Evolutionary conservation across 2,113 vertebrate species (phyloP), one percentile per base, ranked within the genome.

Genomic region (Laticauda colubrina): DNA sequence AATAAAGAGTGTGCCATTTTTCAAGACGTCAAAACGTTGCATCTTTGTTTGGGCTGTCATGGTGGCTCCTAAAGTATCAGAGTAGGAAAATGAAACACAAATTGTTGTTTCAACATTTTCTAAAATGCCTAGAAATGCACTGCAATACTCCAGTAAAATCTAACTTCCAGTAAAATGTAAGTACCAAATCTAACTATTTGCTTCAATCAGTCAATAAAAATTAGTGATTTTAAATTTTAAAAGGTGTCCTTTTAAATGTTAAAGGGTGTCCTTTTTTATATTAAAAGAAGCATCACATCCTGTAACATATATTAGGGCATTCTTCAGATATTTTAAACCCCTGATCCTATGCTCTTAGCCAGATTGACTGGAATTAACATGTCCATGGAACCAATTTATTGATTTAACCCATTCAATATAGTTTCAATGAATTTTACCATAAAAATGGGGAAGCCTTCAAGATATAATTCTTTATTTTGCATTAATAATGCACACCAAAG

Each of bases 1-100:
- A 92, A 99, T 98, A 95, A 98, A 90, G 2, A 99, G 95, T 0
- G 98, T 98, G 4, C 99, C 99, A 7, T 99, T 99, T 43, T 96
- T 95, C 90, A 98, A 97, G 43, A 99, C 98, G 93, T 99, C 97
- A 81, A 98, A 98, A 9, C 98, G 97, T 54, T 98, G 98, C 7
- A 97, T 92, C 87, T 94, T 96, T 69, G 97, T 98, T 95, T 97
- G 98, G 61, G 98, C 96, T n/a, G 98, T 97, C 94, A 99, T 95
- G 24, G 97, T 94, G 1, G 97, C 97, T 5, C 98, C 99, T 99
- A 95, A 90, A 95, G n/a, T 54, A 69, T 39, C 12, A 90, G 0
- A 0, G 81, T 26, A 85, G 4, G 88, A 43, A 93, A 1, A 45
- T 59, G 5, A 39, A 59, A 53, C 5, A 90, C 64, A 64, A 51